Percentiles rank a stretch among this genome's conserved stretches.
These are phyloP conservation scores for Sisor rabdophorus DNA, from an alignment of 2,113 vertebrate genomes.

Conservation along the genomic window DNA sequence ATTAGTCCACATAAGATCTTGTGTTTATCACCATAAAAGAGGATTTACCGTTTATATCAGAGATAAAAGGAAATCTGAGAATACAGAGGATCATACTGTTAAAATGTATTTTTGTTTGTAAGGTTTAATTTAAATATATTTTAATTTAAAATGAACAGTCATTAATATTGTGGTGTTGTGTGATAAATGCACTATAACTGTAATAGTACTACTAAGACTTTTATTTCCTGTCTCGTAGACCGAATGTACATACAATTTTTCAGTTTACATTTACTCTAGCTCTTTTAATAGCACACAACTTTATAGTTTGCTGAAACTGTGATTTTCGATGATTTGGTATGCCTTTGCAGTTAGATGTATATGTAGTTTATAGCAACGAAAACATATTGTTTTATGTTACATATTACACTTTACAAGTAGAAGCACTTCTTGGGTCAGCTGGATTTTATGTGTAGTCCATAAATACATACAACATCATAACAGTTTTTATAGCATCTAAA, in stretches of 20 bases:
- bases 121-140: neutral
- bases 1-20: constrained; percentile 30
- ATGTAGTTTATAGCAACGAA: neutral
- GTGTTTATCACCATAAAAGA: constrained; percentile 17
- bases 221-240: constrained; percentile 3
- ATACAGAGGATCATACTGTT: neutral
- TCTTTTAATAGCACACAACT: neutral
- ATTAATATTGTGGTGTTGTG: neutral
- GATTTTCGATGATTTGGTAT: neutral
- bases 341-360: neutral
- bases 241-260: neutral
- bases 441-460: neutral
- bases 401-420: neutral
- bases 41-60: neutral
- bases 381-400: neutral
- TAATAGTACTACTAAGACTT: neutral
- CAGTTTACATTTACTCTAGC: neutral
- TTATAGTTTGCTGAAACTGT: constrained; percentile 2
- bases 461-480: neutral
- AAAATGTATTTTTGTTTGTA: neutral
- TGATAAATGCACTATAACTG: neutral
- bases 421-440: neutral
- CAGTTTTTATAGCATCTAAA: neutral
- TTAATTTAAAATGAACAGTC: too few species aligned
- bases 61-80: neutral